Percentiles rank a stretch among this genome's conserved stretches.
Conservation (phyloP, 2,888 invertebrate genomes). For the Ichneumon xanthorius region DNA sequence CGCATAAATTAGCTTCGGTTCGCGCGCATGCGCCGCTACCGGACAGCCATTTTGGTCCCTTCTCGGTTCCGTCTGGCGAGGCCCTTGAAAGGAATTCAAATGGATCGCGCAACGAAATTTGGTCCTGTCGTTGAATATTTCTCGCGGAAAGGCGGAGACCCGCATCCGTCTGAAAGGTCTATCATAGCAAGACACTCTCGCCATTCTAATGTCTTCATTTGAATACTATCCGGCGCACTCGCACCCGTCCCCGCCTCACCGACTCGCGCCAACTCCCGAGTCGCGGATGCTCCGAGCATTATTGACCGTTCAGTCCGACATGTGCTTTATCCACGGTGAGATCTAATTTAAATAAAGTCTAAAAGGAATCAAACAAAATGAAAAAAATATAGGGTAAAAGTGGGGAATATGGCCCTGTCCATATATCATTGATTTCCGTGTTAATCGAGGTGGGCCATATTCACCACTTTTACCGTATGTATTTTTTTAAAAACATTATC, state of each 20-base stretch:
- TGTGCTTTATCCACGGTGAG: neutral
- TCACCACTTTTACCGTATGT: no score
- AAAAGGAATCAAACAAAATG: neutral
- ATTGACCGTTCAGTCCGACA: neutral
- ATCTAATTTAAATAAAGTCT: neutral
- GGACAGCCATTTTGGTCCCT: neutral
- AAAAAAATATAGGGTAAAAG: no score
- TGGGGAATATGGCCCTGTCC: no score
- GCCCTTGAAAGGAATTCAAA: constrained; percentile 3
- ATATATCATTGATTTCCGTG: no score
- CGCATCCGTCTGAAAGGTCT: constrained; percentile 42
- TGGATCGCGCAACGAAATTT: constrained; percentile 25
- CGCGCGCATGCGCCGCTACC: no score
- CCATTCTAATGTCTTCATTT: constrained; percentile 67
- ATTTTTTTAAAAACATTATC: no score
- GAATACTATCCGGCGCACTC: constrained; percentile 56
- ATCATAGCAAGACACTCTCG: constrained; percentile 49
- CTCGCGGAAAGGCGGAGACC: neutral
- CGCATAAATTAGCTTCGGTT: neutral
- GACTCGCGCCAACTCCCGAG: neutral
- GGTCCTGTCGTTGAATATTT: constrained; percentile 23
- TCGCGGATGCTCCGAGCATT: neutral
- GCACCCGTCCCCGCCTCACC: neutral
- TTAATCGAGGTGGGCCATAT: no score
- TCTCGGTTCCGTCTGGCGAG: neutral